A percentile compares a stretch with the other conserved stretches of the same genome.
phyloP scores from a whole-genome alignment of 1,140 invertebrate genomes.

The Ostrea edulis region DNA sequence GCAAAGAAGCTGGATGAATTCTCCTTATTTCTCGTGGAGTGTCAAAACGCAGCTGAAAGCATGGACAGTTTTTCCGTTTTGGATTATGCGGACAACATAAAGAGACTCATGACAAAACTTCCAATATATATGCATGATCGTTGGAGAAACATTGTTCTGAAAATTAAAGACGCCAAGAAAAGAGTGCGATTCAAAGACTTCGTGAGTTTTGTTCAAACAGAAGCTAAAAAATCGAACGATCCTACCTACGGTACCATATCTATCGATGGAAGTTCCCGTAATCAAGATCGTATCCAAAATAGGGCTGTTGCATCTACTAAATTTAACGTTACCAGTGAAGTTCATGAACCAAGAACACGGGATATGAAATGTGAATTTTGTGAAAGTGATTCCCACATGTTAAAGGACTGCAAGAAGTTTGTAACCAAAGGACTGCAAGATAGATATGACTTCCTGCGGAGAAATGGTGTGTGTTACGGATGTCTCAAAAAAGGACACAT shows the following conservation, averaged over 20 bases:
- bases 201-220: slow-evolving; percentile 49
- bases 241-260: slow-evolving; percentile 43
- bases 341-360: not conserved
- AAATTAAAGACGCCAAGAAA: slow-evolving; percentile 40
- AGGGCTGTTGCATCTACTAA: not conserved
- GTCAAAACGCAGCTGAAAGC: slow-evolving; percentile 49
- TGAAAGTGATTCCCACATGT: slow-evolving; percentile 7
- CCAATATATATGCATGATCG: slow-evolving; percentile 50
- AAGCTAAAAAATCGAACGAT: slow-evolving; percentile 53
- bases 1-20: slow-evolving; percentile 57
- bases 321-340: slow-evolving; percentile 25
- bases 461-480: slow-evolving; percentile 55
- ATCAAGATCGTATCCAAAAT: not conserved
- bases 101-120: slow-evolving; percentile 49
- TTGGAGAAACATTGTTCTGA: slow-evolving; percentile 48
- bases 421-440: not conserved
- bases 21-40: slow-evolving; percentile 54
- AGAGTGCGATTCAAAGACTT: slow-evolving; percentile 40
- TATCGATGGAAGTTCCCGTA: not conserved
- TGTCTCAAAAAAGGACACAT: slow-evolving; percentile 54
- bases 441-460: slow-evolving; percentile 44
- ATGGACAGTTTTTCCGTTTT: slow-evolving; percentile 45
- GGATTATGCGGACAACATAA: slow-evolving; percentile 55
- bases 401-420: slow-evolving; percentile 44
- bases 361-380: slow-evolving; percentile 48